These are phyloP conservation scores for Lepus americanus DNA, from an alignment of 2,113 vertebrate species.

Conservation along the genomic window DNA sequence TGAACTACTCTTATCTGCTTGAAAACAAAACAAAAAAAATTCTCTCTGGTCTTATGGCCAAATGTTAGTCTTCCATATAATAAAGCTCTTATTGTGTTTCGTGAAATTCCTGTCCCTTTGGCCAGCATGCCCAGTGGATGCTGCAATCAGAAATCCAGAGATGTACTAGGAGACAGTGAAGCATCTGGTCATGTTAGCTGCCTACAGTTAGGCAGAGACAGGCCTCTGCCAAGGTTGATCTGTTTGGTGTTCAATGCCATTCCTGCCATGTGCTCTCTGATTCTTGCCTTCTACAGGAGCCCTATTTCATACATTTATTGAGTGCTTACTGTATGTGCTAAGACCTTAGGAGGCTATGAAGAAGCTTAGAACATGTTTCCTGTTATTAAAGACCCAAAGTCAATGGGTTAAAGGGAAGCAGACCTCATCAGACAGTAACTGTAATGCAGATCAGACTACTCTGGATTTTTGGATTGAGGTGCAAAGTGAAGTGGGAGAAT, in stretches of 20 bases:
- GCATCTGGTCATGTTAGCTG: not conserved
- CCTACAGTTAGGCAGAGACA: not conserved
- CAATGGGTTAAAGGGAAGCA: not conserved
- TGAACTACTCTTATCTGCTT: not conserved
- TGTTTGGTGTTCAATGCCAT: not conserved
- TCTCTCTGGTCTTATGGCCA: not conserved
- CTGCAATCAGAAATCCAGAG: not conserved
- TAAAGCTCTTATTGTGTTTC: not conserved
- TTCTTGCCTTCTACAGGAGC: not conserved
- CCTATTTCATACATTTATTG: not conserved
- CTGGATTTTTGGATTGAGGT: not conserved
- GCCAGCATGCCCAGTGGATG: not conserved
- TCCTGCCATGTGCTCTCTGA: slow-evolving; percentile 8
- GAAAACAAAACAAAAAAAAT: slow-evolving; percentile 28
- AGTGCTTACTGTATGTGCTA: not conserved
- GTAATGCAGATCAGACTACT: not conserved
- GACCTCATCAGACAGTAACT: not conserved
- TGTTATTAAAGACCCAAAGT: not conserved
- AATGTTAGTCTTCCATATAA: not conserved
- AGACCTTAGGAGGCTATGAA: not conserved
- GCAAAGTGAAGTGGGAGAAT: not conserved
- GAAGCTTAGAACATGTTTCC: not conserved
- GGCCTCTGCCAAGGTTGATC: not conserved
- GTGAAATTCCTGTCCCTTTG: not conserved
- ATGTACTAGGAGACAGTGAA: not conserved